Percentiles rank a stretch among this genome's conserved stretches.
Evolutionary conservation across 1,140 invertebrate genomes (phyloP).

Genomic region (Pseudomyrmex cubaensis): DNA sequence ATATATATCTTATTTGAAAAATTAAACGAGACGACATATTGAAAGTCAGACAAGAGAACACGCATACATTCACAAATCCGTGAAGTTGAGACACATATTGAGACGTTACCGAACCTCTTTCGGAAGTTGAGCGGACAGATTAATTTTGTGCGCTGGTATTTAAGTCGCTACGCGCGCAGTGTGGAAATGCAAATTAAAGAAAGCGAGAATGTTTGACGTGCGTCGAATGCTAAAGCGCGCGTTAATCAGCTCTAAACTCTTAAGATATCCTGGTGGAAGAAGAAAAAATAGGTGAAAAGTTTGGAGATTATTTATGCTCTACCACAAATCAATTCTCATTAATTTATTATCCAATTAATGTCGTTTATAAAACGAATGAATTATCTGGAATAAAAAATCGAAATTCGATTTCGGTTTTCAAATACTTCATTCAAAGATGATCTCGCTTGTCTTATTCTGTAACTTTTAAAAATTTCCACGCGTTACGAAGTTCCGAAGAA

Average conservation of each 20-base stretch:
- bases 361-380: too few relatives aligned
- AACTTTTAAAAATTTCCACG: too few relatives aligned
- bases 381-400: too few relatives aligned
- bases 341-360: too few relatives aligned
- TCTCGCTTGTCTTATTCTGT: too few relatives aligned
- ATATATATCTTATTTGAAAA: too few relatives aligned
- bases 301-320: neutral
- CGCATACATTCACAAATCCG: neutral
- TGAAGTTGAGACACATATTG: neutral
- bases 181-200: conserved; percentile 73
- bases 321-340: too few relatives aligned
- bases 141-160: conserved; percentile 64
- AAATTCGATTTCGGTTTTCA: too few relatives aligned
- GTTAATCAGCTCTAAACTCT: conserved; percentile 4
- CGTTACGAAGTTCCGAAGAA: neutral
- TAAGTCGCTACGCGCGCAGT: conserved; percentile 27
- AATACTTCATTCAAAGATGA: too few relatives aligned
- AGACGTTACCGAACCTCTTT: neutral
- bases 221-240: conserved; percentile 29
- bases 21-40: neutral
- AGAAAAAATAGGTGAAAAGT: conserved; percentile 1
- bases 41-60: neutral
- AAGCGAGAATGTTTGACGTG: conserved; percentile 72
- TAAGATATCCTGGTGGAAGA: neutral
- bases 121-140: conserved; percentile 17